A percentile compares a stretch with the other conserved stretches of the same genome.
phyloP scores from a whole-genome alignment of 1,140 invertebrate genomes.

The Euglossa dilemma region DNA sequence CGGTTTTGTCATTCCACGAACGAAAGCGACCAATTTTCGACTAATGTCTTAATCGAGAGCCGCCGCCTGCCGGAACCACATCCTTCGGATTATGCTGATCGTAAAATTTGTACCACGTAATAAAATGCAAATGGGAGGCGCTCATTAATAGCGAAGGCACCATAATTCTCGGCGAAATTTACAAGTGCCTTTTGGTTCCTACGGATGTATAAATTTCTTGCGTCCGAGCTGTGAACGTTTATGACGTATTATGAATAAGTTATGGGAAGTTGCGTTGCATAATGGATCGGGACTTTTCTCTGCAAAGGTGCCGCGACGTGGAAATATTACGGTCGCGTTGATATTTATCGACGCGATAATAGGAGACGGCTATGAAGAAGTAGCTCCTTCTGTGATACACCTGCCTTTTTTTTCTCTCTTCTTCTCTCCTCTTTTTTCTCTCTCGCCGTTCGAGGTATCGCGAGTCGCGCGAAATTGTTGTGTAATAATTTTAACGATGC shows the following conservation, averaged over 20 bases:
- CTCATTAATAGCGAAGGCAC: neutral
- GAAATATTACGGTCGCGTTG: neutral
- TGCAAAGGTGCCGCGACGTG: neutral
- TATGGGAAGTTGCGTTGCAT: neutral
- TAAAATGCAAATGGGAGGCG: constrained; percentile 32
- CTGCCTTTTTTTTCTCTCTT: neutral
- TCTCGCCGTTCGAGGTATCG: no score
- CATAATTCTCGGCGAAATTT: constrained; percentile 7
- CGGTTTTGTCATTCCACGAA: constrained; percentile 7
- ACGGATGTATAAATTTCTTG: neutral
- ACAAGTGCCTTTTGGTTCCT: neutral
- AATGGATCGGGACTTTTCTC: neutral
- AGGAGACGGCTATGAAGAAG: neutral
- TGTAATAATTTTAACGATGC: neutral
- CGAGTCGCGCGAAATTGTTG: neutral
- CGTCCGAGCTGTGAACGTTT: neutral
- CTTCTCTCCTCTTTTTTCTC: no score
- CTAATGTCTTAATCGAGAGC: constrained; percentile 54
- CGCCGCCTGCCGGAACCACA: constrained; percentile 4
- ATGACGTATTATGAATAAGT: neutral
- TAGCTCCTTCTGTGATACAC: neutral
- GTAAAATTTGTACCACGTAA: constrained; percentile 22
- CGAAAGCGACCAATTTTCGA: constrained; percentile 44
- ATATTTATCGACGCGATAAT: neutral
- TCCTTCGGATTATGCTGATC: constrained; percentile 11